phyloP scores from a whole-genome alignment of 1,140 invertebrate species.

The Cydia strobilella region DNA sequence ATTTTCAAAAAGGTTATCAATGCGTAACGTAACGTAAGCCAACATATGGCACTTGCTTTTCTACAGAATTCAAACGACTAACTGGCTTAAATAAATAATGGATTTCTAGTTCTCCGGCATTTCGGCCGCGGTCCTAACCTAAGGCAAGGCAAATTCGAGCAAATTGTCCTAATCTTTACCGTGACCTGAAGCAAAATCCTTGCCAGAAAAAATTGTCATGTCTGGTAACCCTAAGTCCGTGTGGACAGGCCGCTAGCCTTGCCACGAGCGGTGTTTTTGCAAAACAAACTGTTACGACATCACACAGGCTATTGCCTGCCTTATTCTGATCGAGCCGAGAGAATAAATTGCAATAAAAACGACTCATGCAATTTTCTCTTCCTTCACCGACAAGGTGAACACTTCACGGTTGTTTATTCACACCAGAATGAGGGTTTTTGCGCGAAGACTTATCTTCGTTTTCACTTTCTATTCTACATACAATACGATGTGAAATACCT shows the following conservation, averaged over 20 bases:
- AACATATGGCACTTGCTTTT: neutral
- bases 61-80: no score
- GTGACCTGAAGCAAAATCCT: neutral
- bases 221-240: constrained; percentile 19
- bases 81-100: no score
- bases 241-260: constrained; percentile 66
- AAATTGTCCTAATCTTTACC: no score
- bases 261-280: constrained; percentile 64
- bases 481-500: constrained; percentile 14
- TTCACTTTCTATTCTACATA: constrained; percentile 29
- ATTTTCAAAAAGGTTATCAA: no score
- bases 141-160: no score
- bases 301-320: constrained; percentile 48
- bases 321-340: constrained; percentile 45
- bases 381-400: constrained; percentile 16
- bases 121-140: no score
- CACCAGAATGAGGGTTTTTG: constrained; percentile 17
- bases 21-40: no score
- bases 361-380: constrained; percentile 25
- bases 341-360: constrained; percentile 37
- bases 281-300: constrained; percentile 68
- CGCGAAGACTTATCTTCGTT: constrained; percentile 15
- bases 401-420: constrained; percentile 29
- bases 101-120: no score
- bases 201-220: neutral